Conservation (phyloP, 2,797 vertebrate species). For the Macrochelys suwanniensis region DNA sequence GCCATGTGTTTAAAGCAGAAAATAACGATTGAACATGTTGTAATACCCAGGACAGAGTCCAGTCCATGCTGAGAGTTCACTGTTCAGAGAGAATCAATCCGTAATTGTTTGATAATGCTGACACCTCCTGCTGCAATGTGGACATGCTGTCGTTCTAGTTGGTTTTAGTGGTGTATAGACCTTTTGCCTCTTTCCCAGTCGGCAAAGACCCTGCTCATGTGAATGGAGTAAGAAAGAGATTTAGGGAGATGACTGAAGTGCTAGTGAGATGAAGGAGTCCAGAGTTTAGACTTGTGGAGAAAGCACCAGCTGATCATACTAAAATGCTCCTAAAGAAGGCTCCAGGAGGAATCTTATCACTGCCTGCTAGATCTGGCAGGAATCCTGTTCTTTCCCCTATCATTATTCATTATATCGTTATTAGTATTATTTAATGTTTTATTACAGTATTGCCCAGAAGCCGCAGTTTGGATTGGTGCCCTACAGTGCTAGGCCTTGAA, state of each 20-base stretch:
- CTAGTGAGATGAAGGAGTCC: background rate
- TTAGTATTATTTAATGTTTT: background rate
- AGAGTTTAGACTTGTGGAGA: background rate
- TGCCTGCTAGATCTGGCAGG: background rate
- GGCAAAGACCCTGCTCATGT: background rate
- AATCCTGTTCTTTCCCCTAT: background rate
- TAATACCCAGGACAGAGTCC: background rate
- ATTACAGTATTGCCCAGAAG: background rate
- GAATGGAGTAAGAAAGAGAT: background rate
- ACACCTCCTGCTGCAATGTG: background rate
- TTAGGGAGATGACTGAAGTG: background rate
- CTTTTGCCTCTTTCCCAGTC: background rate
- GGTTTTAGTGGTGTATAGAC: background rate
- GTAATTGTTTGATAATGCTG: conserved; percentile 27
- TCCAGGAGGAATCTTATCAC: background rate
- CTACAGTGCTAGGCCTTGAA: background rate
- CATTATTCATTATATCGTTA: background rate
- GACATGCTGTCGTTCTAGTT: background rate
- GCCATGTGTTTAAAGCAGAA: background rate
- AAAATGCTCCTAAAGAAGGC: background rate
- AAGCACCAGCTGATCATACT: background rate
- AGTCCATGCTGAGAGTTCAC: background rate
- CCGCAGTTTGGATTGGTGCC: background rate
- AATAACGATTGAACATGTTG: fast-evolving
- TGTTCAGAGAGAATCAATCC: background rate